A percentile compares a stretch with the other conserved stretches of the same genome.
phyloP scores from a whole-genome alignment of 2,113 vertebrate species.

The Athene cunicularia region DNA sequence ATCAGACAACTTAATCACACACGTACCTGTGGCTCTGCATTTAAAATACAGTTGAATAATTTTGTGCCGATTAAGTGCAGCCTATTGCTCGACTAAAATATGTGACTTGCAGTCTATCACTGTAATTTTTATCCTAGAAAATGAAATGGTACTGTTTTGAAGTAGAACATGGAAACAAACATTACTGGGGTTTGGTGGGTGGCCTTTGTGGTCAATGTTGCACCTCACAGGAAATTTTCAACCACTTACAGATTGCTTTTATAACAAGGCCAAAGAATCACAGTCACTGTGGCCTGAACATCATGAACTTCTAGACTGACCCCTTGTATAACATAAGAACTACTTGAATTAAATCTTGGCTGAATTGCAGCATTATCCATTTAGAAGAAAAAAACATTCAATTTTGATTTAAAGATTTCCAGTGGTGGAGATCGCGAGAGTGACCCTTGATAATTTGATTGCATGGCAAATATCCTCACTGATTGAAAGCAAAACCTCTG shows the following conservation, averaged over 20 bases:
- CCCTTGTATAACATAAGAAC: neutral
- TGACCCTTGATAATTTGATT: neutral
- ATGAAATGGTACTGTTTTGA: neutral
- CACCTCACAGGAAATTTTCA: neutral
- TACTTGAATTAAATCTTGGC: neutral
- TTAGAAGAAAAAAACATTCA: neutral
- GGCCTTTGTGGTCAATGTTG: neutral
- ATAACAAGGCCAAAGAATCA: neutral
- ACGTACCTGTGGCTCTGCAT: neutral
- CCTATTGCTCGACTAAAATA: neutral
- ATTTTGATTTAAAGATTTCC: neutral
- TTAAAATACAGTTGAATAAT: neutral
- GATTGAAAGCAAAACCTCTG: neutral
- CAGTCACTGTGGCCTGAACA: neutral
- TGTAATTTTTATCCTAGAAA: neutral
- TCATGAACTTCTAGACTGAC: neutral
- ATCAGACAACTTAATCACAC: conserved; percentile 3
- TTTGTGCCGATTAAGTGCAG: neutral
- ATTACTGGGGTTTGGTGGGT: neutral
- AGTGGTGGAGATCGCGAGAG: neutral
- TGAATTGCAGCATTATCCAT: neutral
- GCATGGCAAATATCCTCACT: neutral
- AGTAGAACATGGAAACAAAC: neutral
- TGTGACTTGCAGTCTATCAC: neutral
- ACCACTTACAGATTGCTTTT: neutral